Base-by-base conservation (phyloP, 2,797 vertebrate species). In the Myripristis murdjan region DNA sequence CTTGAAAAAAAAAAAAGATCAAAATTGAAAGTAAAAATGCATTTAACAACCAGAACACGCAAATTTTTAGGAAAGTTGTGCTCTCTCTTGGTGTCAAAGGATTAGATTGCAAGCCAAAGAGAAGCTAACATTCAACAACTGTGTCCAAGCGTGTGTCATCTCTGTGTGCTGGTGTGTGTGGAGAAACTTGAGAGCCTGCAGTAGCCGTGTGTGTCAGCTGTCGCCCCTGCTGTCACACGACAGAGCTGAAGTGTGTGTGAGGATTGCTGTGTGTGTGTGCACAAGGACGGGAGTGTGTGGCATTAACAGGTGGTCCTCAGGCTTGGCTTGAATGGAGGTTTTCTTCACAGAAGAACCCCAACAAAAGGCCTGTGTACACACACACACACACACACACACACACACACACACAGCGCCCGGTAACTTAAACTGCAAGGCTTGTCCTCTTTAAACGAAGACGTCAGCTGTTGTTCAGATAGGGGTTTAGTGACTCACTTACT, bases 221-320 rank as follows among this genome's bases (percentile, higher is more conserved):
- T 89, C 84, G 70, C 79, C 74, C 85, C 92, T 82, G 91, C 85
- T 85, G 72, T 87, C 63, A 62, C 84, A 60, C 65, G 53, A 83
- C 85, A 79, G 89, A 86, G 83, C 73, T 74, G 64, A 79, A 82
- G 75, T 86, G 87, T 86, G 59, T 73, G 55, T 52, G 77, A 56
- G 71, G 28, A 64, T 51, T 48, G 18, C 28, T 43, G 62, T 71
- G 67, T 59, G 59, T 8, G 37, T 64, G n/a, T n/a, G n/a, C n/a
- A 81, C 57, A 77, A 87, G 81, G 78, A 79, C 26, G 11, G 76
- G 89, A 87, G 89, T 91, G 90, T 93, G 86, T 88, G 87, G 65
- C 26, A 48, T 69, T 48, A 91, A 95, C 95, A 95, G 95, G 93
- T 95, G 95, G 92, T 88, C 90, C 73, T 91, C 90, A 87, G 87